Evolutionary conservation across 1,140 invertebrate genomes (phyloP).

Genomic region (Psix sp.): DNA sequence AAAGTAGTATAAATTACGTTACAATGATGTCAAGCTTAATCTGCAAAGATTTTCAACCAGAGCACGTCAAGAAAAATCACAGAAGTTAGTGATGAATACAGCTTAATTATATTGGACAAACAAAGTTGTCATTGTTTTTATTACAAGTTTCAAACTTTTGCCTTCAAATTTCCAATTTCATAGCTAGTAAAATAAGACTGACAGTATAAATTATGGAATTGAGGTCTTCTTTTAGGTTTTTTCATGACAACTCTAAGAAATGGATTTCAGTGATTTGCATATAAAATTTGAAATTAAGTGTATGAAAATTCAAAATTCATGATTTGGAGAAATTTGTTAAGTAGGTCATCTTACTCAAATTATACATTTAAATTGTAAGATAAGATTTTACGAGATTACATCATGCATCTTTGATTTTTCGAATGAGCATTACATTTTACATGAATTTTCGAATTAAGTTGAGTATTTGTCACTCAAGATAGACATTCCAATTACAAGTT

Average conservation of each 20-base stretch:
- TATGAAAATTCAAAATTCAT: background rate
- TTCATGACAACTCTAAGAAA: background rate
- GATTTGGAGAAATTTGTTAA: background rate
- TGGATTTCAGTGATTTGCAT: background rate
- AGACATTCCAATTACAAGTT: background rate
- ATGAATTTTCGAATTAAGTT: background rate
- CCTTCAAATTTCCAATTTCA: too few species aligned
- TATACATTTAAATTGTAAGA: background rate
- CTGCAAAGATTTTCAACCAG: slow-evolving; percentile 36
- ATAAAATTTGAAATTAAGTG: background rate
- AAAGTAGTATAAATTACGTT: slow-evolving; percentile 55
- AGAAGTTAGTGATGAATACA: too few species aligned
- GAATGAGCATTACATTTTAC: background rate
- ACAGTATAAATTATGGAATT: too few species aligned
- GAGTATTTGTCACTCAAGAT: background rate
- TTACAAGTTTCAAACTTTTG: too few species aligned
- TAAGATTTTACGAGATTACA: slow-evolving; percentile 1
- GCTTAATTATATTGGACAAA: too few species aligned
- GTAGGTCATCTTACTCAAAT: background rate
- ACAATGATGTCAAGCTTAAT: slow-evolving; percentile 53
- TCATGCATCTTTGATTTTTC: background rate
- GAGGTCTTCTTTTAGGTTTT: too few species aligned
- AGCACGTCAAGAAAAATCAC: slow-evolving; percentile 38
- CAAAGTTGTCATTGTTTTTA: too few species aligned
- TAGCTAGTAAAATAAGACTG: too few species aligned